Base-by-base conservation (phyloP, 2,797 vertebrate species). In the Falco naumanni region DNA sequence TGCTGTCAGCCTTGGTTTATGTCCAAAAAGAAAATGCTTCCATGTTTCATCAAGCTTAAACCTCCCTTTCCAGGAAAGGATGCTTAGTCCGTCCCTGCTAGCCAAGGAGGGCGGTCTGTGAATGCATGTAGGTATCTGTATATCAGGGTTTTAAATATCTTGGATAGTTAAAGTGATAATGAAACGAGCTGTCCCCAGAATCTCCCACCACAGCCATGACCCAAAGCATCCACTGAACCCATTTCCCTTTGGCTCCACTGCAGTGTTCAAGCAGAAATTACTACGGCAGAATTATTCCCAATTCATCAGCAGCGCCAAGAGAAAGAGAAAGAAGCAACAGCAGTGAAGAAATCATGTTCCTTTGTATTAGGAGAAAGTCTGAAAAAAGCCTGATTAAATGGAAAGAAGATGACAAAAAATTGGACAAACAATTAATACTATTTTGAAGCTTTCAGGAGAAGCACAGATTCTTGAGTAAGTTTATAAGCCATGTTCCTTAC, bases 401-500 rank as follows among this genome's bases (percentile, higher is more conserved):
- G 84, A 57, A 84, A 56, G 83, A 66, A 54, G 57, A 51, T 24
- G 87, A 93, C 80, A 84, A 92, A 92, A 78, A 82, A 43, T 5
- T 16, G 54, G 87, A 54, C 2, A 31, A 78, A 84, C 54, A 87
- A 91, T 91, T 72, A 78, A n/a, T 91, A 90, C 71, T 20, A 64
- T 89, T 95, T 78, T 39, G 89, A 92, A 90, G 91, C 66, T 94
- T 95, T 75, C 70, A 65, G 70, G 84, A 92, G 91, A 87, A 78
- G 53, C 24, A 39, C 13, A 24, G 88, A 75, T 39, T 45, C 64
- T 25, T 41, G 53, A 90, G 61, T 80, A 96, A 66, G 61, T 84
- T 84, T 87, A 24, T 37, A 41, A 92, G 92, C 50, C 64, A 59
- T 17, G 64, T 48, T 10, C 4, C 57, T 89, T 75, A 60, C 50